A percentile compares a stretch with the other conserved stretches of the same genome.
Conservation (phyloP, 2,113 vertebrate species). For the Phrynosoma platyrhinos region DNA sequence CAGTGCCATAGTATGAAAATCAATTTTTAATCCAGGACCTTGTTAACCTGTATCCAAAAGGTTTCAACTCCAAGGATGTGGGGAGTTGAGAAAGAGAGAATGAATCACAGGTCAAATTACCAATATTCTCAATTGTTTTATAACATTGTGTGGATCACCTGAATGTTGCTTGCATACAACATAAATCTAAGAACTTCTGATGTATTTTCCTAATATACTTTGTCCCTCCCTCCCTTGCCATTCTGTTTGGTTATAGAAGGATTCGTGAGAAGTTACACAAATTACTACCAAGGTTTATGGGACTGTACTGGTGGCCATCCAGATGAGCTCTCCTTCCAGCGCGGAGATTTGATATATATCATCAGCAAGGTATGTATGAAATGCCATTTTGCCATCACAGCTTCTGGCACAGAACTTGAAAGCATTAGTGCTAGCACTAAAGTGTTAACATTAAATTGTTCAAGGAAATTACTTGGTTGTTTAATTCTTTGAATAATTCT, state of each 20-base stretch:
- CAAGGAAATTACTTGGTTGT: no score
- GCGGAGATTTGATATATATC: constrained; percentile 92
- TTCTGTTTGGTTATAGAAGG: constrained; percentile 61
- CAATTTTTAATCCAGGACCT: no score
- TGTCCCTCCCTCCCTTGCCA: background rate
- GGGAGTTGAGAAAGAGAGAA: no score
- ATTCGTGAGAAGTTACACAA: constrained; percentile 76
- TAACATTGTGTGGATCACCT: background rate
- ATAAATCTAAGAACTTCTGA: background rate
- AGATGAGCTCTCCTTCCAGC: constrained; percentile 90
- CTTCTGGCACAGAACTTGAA: background rate
- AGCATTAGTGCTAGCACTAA: no score
- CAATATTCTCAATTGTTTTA: background rate
- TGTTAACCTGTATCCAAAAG: no score
- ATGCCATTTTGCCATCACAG: background rate
- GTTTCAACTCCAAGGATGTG: no score
- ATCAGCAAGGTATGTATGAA: constrained; percentile 89
- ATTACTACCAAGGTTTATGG: constrained; percentile 93
- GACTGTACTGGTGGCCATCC: constrained; percentile 86
- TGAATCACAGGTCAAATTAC: background rate
- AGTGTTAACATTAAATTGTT: no score
- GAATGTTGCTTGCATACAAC: background rate
- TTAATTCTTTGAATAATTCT: no score
- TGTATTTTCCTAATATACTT: background rate
- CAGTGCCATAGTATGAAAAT: background rate